A percentile compares a stretch with the other conserved stretches of the same genome.
Conservation (phyloP, 2,113 vertebrate genomes). For the Orycteropus afer region DNA sequence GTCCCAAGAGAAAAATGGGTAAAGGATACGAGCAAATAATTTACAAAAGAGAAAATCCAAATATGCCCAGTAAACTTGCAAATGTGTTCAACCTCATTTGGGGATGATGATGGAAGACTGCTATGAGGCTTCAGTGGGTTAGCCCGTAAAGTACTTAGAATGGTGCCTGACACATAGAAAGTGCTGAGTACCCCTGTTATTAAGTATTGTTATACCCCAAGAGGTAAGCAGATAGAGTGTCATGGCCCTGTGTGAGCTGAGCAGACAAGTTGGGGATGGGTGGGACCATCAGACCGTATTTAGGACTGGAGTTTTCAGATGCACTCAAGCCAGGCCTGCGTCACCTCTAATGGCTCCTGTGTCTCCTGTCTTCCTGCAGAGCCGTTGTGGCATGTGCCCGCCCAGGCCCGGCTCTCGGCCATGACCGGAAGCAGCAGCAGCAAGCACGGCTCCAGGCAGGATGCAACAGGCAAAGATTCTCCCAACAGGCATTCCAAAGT, state of each 20-base stretch:
- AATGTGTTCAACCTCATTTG: background rate
- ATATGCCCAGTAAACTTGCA: background rate
- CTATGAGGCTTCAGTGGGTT: background rate
- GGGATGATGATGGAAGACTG: fast-evolving
- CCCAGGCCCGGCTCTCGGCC: constrained; percentile 83
- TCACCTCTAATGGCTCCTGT: constrained; percentile 53
- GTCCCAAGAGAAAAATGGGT: too few relatives aligned
- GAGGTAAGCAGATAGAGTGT: background rate
- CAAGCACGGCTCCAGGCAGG: constrained; percentile 89
- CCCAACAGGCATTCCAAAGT: constrained; percentile 93
- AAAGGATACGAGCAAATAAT: background rate
- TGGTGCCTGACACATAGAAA: background rate
- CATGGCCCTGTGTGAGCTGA: background rate
- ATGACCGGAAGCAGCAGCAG: constrained; percentile 78
- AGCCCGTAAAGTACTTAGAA: background rate
- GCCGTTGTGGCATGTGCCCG: constrained; percentile 93
- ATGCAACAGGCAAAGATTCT: constrained; percentile 91
- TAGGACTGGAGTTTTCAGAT: background rate
- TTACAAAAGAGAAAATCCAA: background rate
- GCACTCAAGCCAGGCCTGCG: background rate
- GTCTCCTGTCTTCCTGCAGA: constrained; percentile 84
- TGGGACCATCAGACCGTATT: background rate
- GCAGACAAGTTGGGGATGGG: background rate
- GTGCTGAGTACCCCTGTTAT: background rate
- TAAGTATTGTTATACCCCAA: background rate